phyloP scores from a whole-genome alignment of 2,113 vertebrate species.

The Zosterops pallidus region DNA sequence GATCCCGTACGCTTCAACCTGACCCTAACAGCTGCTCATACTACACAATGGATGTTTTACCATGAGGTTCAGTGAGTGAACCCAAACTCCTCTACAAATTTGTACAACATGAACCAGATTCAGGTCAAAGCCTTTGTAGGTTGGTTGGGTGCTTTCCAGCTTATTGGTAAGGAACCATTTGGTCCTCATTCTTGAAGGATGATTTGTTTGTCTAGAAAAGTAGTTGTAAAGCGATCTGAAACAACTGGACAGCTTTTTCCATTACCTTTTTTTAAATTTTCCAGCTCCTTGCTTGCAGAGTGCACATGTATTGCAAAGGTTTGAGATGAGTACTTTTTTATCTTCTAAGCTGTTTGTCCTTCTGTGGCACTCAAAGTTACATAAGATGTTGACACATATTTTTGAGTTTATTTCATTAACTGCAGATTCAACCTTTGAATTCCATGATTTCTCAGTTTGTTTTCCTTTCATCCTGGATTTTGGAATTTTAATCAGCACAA shows the following conservation, averaged over 20 bases:
- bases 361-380: not conserved
- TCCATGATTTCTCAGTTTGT: not conserved
- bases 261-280: rapidly evolving
- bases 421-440: not conserved
- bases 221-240: not conserved
- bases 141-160: not conserved
- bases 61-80: not conserved
- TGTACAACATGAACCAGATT: not conserved
- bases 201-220: not conserved
- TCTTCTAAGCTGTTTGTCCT: not conserved
- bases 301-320: not conserved
- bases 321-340: not conserved
- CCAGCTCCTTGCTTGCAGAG: not conserved
- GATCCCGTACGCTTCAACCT: not conserved
- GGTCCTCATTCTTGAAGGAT: not conserved
- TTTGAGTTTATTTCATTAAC: not conserved
- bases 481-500: not conserved
- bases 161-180: not conserved
- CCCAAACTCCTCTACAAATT: not conserved
- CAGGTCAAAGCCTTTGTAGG: not conserved
- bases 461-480: rapidly evolving
- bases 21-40: not conserved
- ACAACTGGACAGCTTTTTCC: not conserved
- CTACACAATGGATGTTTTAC: not conserved
- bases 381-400: not conserved